Evolutionary conservation across 2,797 vertebrate species (phyloP), one percentile per base, ranked within the genome.

Genomic region (Luscinia megarhynchos): DNA sequence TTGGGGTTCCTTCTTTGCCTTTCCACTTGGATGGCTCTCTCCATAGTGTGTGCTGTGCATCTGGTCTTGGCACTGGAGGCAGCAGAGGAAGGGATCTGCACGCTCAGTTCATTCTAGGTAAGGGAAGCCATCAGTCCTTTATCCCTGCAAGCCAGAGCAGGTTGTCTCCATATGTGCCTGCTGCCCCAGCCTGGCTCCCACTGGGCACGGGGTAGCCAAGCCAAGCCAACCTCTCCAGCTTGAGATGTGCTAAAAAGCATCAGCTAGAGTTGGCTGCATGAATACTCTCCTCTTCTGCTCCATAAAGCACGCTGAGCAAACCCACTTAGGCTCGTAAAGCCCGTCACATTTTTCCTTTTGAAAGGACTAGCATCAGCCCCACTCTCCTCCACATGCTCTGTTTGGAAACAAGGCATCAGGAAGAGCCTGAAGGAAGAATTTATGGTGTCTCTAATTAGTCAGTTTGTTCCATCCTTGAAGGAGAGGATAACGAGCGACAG

Each of bases 391-490:
- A 76, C 92, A 57, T 23, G 59, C 57, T 88, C 69, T 76, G 24
- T 82, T 90, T 93, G 84, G 87, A 80, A 93, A 84, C 58, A 62
- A 84, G 87, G 0, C 53, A 80, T 86, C 79, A 94, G 78, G 86
- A 77, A 91, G 79, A 90, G 89, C 90, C 87, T 66, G 77, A 91
- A 87, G 89, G 86, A 94, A 90, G 94, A 96, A 93, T 95, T 95
- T 93, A 94, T 92, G 61, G 38, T 95, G 86, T 80, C 75, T 79
- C 85, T 96, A 95, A 97, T 97, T 89, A 94, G 63, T 46, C 90
- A 89, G 68, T 94, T 90, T 96, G 88, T 93, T 91, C 89, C 92
- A 80, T 94, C 75, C 86, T 94, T 87, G 92, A 78, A 91, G 87
- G 50, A 84, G 80, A 81, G 85, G 74, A 77, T 95, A 91, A 92